These are phyloP conservation scores for Megaptera novaeangliae DNA, from an alignment of 2,113 vertebrate species.

Conservation along the genomic window DNA sequence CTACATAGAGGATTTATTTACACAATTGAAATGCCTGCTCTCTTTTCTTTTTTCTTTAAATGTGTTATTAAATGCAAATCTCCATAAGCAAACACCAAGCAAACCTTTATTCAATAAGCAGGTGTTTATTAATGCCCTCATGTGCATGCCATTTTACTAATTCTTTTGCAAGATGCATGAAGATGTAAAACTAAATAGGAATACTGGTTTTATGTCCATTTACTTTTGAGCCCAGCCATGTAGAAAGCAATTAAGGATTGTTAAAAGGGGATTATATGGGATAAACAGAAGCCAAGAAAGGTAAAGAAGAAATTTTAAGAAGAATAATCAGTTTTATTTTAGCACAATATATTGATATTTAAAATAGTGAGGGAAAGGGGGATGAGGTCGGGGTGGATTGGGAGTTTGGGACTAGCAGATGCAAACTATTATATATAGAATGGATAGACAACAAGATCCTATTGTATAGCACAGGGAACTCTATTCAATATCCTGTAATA, in stretches of 20 bases:
- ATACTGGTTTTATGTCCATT: neutral
- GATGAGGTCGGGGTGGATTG: neutral
- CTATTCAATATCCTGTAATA: neutral
- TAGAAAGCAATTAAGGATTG: neutral
- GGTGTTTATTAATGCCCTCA: neutral
- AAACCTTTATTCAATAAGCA: neutral
- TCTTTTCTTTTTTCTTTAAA: neutral
- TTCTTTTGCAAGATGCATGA: neutral
- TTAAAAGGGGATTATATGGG: neutral
- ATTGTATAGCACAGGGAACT: neutral
- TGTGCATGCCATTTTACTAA: neutral
- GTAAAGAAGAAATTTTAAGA: neutral
- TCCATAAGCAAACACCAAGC: neutral
- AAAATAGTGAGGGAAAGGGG: neutral
- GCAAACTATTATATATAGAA: neutral
- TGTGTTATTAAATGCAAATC: neutral
- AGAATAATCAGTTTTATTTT: neutral
- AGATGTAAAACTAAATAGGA: conserved; percentile 3
- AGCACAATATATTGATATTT: neutral
- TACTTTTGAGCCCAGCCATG: neutral
- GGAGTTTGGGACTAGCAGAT: neutral
- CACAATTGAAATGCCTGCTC: neutral
- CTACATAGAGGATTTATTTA: neutral
- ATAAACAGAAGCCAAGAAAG: neutral
- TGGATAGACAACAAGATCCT: neutral